phyloP scores from a whole-genome alignment of 2,888 invertebrate species.

The Quadroppia sp. region DNA sequence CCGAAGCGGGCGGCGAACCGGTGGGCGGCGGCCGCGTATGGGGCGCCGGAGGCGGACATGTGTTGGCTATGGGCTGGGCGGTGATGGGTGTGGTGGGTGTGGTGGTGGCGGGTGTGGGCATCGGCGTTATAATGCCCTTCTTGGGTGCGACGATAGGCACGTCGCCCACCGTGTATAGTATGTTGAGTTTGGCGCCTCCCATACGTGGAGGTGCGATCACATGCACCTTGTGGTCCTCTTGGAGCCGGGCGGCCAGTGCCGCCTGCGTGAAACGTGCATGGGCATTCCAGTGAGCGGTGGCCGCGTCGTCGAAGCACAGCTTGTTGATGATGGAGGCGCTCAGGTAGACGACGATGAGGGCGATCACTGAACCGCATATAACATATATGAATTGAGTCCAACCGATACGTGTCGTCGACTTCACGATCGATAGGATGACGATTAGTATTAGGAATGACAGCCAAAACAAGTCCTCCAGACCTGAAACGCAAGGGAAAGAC shows the following conservation, averaged over 20 bases:
- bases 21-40: background rate
- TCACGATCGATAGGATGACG: conserved; percentile 26
- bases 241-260: conserved; percentile 24
- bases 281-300: conserved; percentile 41
- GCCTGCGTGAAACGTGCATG: conserved; percentile 41
- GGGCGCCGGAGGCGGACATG: background rate
- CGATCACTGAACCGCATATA: conserved; percentile 20
- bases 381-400: conserved; percentile 33
- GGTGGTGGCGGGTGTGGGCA: background rate
- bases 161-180: conserved; percentile 40
- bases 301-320: conserved; percentile 34
- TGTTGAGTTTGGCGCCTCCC: conserved; percentile 42
- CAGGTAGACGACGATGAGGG: conserved; percentile 21
- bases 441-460: conserved; percentile 33
- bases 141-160: conserved; percentile 26
- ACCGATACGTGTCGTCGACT: conserved; percentile 25
- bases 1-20: background rate
- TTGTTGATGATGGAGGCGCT: conserved; percentile 34
- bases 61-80: background rate
- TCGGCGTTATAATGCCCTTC: background rate
- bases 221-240: conserved; percentile 38
- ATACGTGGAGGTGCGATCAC: conserved; percentile 42
- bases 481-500: background rate
- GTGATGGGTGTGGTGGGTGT: background rate
- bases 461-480: conserved; percentile 41